A percentile compares a stretch with the other conserved stretches of the same genome.
phyloP scores from a whole-genome alignment of 2,888 invertebrate species.

The Entomobrya multifasciata region DNA sequence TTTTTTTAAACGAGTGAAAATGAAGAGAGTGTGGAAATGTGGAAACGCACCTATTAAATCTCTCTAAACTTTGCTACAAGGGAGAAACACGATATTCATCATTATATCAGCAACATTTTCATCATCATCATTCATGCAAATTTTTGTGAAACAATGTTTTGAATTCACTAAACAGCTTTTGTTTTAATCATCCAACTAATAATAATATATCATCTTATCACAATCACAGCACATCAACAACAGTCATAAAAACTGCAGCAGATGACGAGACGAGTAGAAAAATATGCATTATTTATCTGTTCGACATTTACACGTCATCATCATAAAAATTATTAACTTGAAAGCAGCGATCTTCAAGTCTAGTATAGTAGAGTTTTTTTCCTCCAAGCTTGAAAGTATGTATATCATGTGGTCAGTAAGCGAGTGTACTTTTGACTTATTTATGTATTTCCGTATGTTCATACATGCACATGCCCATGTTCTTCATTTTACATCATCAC shows the following conservation, averaged over 20 bases:
- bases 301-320: conserved; percentile 2
- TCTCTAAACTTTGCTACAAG: not conserved
- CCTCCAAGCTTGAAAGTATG: not conserved
- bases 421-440: no score
- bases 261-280: not conserved
- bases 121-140: conserved; percentile 60
- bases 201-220: conserved; percentile 24
- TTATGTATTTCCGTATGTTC: no score
- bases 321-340: not conserved
- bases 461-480: conserved; percentile 2
- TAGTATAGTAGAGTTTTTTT: no score
- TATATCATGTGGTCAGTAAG: no score
- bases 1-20: conserved; percentile 2
- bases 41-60: not conserved
- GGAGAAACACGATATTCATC: conserved; percentile 17
- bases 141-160: conserved; percentile 33
- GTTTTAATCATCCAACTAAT: conserved; percentile 20
- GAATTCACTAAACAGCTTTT: conserved; percentile 16
- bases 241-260: not conserved
- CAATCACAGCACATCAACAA: not conserved
- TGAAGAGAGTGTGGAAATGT: conserved; percentile 20
- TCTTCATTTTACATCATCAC: conserved; percentile 5
- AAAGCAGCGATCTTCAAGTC: no score
- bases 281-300: no score
- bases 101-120: conserved; percentile 30